phyloP scores from a whole-genome alignment of 2,888 invertebrate species.

The Adelognathus sp. region DNA sequence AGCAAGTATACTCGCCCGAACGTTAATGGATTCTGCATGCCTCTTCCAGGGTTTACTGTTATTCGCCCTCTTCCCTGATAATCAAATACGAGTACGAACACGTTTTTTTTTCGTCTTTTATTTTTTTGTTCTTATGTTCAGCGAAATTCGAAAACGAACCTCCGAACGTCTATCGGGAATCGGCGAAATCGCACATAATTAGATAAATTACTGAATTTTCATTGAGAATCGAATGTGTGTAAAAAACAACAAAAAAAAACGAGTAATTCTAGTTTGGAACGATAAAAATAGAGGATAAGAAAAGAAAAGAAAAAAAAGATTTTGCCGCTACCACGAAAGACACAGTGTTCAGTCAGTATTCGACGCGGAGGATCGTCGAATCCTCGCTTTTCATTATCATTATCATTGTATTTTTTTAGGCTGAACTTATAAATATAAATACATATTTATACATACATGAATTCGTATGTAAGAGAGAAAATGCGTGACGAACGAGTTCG shows the following conservation, averaged over 20 bases:
- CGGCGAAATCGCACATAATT: neutral
- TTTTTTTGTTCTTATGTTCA: neutral
- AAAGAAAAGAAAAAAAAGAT: neutral
- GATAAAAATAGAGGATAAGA: neutral
- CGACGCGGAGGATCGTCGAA: constrained; percentile 28
- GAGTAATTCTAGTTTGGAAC: neutral
- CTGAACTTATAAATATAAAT: constrained; percentile 5
- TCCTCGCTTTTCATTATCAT: constrained; percentile 29
- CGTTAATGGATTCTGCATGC: too few relatives aligned
- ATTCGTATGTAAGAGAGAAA: neutral
- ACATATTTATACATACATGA: constrained; percentile 1
- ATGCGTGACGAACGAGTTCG: neutral
- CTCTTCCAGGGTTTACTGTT: too few relatives aligned
- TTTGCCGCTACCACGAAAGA: neutral
- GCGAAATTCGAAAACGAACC: constrained; percentile 3
- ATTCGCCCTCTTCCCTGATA: neutral
- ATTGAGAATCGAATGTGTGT: neutral
- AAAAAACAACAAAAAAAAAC: too few relatives aligned
- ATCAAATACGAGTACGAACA: neutral
- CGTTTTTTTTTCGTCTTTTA: neutral
- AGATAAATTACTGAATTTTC: neutral
- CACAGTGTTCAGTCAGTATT: constrained; percentile 51
- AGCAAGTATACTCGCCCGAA: too few relatives aligned
- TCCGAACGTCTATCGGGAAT: neutral
- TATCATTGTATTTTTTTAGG: constrained; percentile 15